Conservation (phyloP, 2,113 vertebrate species). For the Nibea coibor region DNA sequence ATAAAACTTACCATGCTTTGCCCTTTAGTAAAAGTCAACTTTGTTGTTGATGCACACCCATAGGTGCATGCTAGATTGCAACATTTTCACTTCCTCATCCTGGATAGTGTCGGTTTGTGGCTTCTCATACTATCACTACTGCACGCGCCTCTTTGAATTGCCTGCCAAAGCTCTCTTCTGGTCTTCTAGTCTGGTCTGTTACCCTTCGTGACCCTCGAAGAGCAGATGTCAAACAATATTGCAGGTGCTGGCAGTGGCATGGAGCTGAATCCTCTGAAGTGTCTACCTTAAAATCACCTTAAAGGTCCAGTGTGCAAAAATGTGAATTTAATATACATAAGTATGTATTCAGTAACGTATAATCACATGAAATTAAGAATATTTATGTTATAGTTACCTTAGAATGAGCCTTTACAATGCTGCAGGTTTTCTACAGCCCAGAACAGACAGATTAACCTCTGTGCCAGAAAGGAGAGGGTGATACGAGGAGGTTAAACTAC, state of each 20-base stretch:
- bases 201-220: background rate
- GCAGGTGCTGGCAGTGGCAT: background rate
- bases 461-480: too few species aligned
- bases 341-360: too few species aligned
- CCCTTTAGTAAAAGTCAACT: background rate
- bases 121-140: background rate
- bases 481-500: too few species aligned
- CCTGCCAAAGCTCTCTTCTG: background rate
- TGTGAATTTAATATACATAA: too few species aligned
- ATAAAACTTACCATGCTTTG: background rate
- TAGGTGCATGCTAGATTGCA: background rate
- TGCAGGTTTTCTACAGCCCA: too few species aligned
- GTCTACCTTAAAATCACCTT: background rate
- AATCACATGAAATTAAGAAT: too few species aligned
- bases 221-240: background rate
- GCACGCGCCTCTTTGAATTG: too few species aligned
- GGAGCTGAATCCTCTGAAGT: background rate
- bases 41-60: background rate
- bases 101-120: background rate
- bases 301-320: too few species aligned
- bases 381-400: too few species aligned
- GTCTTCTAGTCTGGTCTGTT: background rate
- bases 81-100: conserved; percentile 10
- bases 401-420: too few species aligned
- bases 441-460: too few species aligned